phyloP scores from a whole-genome alignment of 2,797 vertebrate species.

The Cetoscarus ocellatus region DNA sequence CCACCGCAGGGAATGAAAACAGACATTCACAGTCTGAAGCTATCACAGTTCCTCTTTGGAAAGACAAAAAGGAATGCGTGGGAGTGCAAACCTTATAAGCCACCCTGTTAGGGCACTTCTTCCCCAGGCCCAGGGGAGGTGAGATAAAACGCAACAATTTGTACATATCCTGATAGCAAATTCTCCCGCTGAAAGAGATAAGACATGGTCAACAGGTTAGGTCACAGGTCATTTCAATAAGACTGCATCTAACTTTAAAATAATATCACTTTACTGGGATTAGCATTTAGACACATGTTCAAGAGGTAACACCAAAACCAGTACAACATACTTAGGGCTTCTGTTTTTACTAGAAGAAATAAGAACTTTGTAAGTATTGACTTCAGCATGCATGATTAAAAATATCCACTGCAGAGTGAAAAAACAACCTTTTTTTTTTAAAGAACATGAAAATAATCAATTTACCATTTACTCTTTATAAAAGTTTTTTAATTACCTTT shows the following conservation, averaged over 20 bases:
- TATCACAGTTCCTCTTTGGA: constrained; percentile 63
- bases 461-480: too few relatives aligned
- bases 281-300: not conserved
- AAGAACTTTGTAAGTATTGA: too few relatives aligned
- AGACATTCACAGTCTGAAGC: constrained; percentile 65
- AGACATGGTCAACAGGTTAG: constrained; percentile 73
- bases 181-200: constrained; percentile 93
- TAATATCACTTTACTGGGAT: too few relatives aligned
- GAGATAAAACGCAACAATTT: constrained; percentile 97
- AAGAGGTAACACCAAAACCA: not conserved
- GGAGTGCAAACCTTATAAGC: constrained; percentile 96
- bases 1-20: constrained; percentile 66
- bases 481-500: too few relatives aligned
- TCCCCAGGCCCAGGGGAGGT: constrained; percentile 96
- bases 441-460: too few relatives aligned
- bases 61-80: constrained; percentile 62
- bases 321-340: not conserved
- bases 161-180: constrained; percentile 99
- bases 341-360: too few relatives aligned
- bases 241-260: not conserved
- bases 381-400: too few relatives aligned
- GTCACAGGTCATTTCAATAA: constrained; percentile 49
- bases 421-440: too few relatives aligned
- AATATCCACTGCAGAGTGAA: too few relatives aligned
- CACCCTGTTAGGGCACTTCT: constrained; percentile 97